Conservation (phyloP, 2,797 vertebrate genomes). For the Lagodon rhomboides region DNA sequence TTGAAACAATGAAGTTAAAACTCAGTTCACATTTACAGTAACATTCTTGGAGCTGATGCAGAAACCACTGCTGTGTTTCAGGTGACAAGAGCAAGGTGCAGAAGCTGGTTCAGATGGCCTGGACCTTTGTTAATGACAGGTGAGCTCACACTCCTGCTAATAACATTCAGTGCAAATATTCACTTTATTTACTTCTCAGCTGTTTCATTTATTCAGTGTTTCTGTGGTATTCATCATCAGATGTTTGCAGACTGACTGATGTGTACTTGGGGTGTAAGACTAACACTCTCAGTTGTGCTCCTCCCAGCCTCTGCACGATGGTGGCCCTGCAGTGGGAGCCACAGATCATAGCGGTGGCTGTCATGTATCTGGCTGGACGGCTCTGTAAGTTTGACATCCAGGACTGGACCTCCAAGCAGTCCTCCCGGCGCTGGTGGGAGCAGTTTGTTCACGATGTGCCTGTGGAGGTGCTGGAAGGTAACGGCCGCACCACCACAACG, state of each 20-base stretch:
- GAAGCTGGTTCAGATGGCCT: conserved; percentile 93
- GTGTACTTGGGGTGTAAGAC: background rate
- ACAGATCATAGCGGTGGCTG: conserved; percentile 94
- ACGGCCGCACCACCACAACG: background rate
- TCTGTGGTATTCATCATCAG: background rate
- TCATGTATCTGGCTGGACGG: conserved; percentile 94
- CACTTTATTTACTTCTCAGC: background rate
- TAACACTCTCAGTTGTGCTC: background rate
- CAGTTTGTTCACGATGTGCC: conserved; percentile 96
- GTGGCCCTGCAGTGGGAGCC: conserved; percentile 95
- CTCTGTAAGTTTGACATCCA: conserved; percentile 95
- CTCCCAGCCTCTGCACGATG: conserved; percentile 91
- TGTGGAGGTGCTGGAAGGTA: conserved; percentile 94
- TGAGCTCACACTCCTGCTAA: conserved; percentile 47
- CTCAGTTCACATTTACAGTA: too few relatives aligned
- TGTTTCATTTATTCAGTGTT: background rate
- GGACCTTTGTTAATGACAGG: conserved; percentile 97
- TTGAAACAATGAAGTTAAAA: background rate
- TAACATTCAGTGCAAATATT: background rate
- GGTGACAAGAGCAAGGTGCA: conserved; percentile 95
- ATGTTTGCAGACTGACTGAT: background rate
- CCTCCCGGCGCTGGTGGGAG: conserved; percentile 95
- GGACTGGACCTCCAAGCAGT: conserved; percentile 94
- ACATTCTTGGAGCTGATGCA: background rate
- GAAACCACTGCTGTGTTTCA: conserved; percentile 44